These are phyloP conservation scores for Erebia epiphron DNA, from an alignment of 2,888 invertebrate genomes.

Conservation along the genomic window DNA sequence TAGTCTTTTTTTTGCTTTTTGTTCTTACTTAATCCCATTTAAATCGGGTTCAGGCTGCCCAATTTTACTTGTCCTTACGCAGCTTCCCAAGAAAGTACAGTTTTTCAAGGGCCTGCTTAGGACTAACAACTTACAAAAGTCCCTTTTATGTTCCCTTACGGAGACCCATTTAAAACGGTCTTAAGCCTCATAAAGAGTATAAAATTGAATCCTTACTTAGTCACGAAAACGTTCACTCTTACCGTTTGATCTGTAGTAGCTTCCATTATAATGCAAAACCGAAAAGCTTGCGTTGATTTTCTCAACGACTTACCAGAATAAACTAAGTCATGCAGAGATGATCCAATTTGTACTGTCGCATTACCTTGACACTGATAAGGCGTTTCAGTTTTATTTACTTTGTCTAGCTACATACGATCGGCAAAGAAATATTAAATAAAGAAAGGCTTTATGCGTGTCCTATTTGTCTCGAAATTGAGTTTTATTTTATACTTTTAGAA, in stretches of 20 bases:
- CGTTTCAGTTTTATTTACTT: constrained; percentile 26
- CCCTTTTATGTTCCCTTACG: neutral
- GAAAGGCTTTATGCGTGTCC: neutral
- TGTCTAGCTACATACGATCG: neutral
- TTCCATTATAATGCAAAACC: neutral
- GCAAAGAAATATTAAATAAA: constrained; percentile 5
- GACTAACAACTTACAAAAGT: neutral
- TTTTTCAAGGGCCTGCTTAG: neutral
- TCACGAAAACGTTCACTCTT: neutral
- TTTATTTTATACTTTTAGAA: neutral
- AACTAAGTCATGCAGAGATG: neutral
- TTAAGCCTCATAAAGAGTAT: neutral
- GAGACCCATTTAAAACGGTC: neutral
- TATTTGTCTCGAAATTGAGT: constrained; percentile 1
- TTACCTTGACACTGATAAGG: constrained; percentile 31
- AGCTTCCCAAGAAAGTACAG: neutral
- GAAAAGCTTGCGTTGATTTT: constrained; percentile 10
- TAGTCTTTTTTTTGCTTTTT: no score
- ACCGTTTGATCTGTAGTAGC: neutral
- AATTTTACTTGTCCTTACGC: neutral
- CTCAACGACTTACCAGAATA: neutral
- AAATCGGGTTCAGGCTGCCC: neutral
- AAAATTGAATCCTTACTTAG: neutral
- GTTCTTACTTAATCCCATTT: no score
- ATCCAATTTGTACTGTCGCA: constrained; percentile 29